Conservation (phyloP, 92 coral and sea anemone genomes). For the Siderastrea radians region DNA sequence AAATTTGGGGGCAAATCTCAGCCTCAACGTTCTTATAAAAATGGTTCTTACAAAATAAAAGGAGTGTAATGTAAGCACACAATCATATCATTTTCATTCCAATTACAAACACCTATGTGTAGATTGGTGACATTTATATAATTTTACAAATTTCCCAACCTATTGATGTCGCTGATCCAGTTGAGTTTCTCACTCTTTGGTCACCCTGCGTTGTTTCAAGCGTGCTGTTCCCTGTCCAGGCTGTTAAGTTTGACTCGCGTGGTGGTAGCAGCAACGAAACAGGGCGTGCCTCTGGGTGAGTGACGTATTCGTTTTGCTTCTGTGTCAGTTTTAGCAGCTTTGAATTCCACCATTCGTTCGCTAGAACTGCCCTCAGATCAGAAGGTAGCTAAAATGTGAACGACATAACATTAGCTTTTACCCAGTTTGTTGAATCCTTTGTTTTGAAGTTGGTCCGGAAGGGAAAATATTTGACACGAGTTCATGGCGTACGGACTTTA, state of each 20-base stretch:
- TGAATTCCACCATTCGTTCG: slow-evolving; percentile 42
- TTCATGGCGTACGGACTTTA: too few species aligned
- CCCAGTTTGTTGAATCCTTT: too few species aligned
- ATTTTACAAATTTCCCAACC: neutral
- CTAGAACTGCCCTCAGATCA: slow-evolving; percentile 16
- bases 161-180: neutral
- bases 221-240: slow-evolving; percentile 12
- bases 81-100: too few species aligned
- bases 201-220: neutral
- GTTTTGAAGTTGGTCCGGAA: too few species aligned
- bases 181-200: neutral
- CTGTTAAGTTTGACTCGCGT: neutral
- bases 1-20: too few species aligned
- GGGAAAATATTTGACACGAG: too few species aligned
- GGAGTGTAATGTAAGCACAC: too few species aligned
- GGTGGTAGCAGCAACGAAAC: slow-evolving; percentile 4
- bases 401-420: neutral
- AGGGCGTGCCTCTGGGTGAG: slow-evolving; percentile 36
- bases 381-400: slow-evolving; percentile 18
- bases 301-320: slow-evolving; percentile 47
- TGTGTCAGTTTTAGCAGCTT: slow-evolving; percentile 18
- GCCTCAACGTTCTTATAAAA: too few species aligned
- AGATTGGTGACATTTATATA: neutral
- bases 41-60: too few species aligned
- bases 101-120: too few species aligned